Evolutionary conservation across 1,140 invertebrate species (phyloP).

Genomic region (Polyergus mexicanus): DNA sequence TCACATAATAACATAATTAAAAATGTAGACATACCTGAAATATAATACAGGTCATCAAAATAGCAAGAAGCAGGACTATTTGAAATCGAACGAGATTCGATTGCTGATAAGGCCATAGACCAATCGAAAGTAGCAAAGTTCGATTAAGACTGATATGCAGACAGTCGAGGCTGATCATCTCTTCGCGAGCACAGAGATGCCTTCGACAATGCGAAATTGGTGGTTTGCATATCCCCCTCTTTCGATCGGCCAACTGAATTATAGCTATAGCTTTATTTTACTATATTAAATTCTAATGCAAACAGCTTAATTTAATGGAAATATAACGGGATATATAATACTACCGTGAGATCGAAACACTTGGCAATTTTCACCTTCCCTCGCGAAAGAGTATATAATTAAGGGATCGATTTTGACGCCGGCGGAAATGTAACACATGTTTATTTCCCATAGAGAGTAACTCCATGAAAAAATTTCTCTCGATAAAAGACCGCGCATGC

Average conservation of each 20-base stretch:
- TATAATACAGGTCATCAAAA: neutral
- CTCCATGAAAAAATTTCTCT: neutral
- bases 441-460: neutral
- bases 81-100: constrained; percentile 5
- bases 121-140: neutral
- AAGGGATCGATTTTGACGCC: neutral
- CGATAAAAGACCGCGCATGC: neutral
- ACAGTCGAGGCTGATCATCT: constrained; percentile 1
- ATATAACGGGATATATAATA: neutral
- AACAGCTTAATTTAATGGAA: neutral
- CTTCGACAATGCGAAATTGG: too few relatives aligned
- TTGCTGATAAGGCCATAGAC: constrained; percentile 23
- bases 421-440: neutral
- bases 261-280: too few relatives aligned
- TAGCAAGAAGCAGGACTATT: neutral
- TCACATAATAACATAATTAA: neutral
- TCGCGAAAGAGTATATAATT: neutral
- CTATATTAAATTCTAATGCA: too few relatives aligned
- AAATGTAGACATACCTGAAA: neutral
- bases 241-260: too few relatives aligned
- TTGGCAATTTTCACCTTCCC: neutral
- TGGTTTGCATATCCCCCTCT: too few relatives aligned
- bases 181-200: neutral
- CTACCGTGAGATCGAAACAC: neutral
- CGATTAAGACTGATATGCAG: neutral